Evolutionary conservation across 2,888 invertebrate genomes (phyloP).

Genomic region (Odontocolon sp.): DNA sequence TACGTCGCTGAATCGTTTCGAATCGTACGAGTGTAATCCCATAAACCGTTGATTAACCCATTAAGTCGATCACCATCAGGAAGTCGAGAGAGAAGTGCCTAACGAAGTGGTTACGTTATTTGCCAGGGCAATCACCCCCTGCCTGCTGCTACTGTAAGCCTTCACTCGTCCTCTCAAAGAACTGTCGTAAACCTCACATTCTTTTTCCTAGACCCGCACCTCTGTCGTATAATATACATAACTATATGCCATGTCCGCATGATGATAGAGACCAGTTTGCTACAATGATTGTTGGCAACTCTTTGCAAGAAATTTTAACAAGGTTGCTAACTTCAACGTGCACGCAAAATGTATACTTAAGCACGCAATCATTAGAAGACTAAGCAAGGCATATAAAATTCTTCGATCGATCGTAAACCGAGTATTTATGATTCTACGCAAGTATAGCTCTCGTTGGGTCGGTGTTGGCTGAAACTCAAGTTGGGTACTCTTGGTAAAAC

Average conservation of each 20-base stretch:
- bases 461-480: too few species aligned
- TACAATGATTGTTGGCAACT: too few species aligned
- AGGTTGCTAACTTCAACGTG: slow-evolving; percentile 13
- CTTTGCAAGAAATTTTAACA: too few species aligned
- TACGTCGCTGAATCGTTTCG: slow-evolving; percentile 24
- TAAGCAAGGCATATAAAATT: slow-evolving; percentile 35
- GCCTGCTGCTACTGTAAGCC: slow-evolving; percentile 43
- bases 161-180: background rate
- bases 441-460: too few species aligned
- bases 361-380: slow-evolving; percentile 46
- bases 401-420: slow-evolving; percentile 52
- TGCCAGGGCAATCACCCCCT: slow-evolving; percentile 53
- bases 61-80: slow-evolving; percentile 63
- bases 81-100: slow-evolving; percentile 58
- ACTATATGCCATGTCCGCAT: slow-evolving; percentile 2
- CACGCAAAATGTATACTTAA: background rate
- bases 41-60: slow-evolving; percentile 66
- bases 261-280: too few species aligned
- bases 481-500: too few species aligned
- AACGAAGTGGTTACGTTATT: slow-evolving; percentile 63
- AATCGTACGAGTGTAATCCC: slow-evolving; percentile 59
- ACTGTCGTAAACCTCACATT: slow-evolving; percentile 47
- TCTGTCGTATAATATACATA: background rate
- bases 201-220: background rate
- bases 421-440: slow-evolving; percentile 50